phyloP scores from a whole-genome alignment of 2,113 vertebrate genomes.

The Sminthopsis crassicaudata region DNA sequence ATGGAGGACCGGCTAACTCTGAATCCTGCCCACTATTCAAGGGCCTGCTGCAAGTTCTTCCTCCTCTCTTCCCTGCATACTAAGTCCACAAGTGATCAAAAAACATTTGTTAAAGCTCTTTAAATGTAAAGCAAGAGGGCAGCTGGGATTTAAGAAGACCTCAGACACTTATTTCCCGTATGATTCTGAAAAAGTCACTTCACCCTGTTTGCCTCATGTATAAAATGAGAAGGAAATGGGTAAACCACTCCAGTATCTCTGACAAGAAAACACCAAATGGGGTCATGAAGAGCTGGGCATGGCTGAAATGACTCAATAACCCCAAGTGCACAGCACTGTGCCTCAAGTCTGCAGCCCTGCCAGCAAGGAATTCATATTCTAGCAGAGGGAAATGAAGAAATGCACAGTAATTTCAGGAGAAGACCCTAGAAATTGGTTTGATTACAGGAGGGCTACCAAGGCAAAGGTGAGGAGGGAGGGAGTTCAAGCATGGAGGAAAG shows the following conservation, averaged over 20 bases:
- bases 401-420: background rate
- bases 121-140: background rate
- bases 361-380: background rate
- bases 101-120: background rate
- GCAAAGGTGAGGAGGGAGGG: background rate
- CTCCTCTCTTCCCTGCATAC: background rate
- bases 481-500: background rate
- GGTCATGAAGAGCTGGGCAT: too few species aligned
- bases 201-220: background rate
- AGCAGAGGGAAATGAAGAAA: background rate
- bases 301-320: too few species aligned
- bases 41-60: background rate
- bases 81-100: fast-evolving
- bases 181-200: background rate
- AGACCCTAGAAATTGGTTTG: too few species aligned
- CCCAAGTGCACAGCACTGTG: background rate
- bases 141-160: background rate
- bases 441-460: background rate
- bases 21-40: background rate
- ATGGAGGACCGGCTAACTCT: background rate
- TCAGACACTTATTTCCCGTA: background rate
- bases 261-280: too few species aligned
- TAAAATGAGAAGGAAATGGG: too few species aligned
- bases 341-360: background rate
- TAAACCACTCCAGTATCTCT: too few species aligned